A percentile compares a stretch with the other conserved stretches of the same genome.
Conservation (phyloP, 1,140 invertebrate species). For the Muscidifurax raptorellus region DNA sequence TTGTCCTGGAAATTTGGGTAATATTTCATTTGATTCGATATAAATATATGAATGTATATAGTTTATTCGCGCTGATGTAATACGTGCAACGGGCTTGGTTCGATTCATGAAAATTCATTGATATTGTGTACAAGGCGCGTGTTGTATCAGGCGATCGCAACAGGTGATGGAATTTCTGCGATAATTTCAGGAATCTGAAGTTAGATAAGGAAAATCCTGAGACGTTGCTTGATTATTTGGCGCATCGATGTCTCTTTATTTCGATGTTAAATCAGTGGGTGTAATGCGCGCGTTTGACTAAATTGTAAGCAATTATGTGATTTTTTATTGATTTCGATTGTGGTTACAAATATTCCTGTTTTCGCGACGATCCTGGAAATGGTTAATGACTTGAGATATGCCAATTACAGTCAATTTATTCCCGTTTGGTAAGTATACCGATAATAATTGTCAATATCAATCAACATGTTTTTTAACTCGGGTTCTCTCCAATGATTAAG, state of each 20-base stretch:
- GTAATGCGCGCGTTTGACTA: neutral
- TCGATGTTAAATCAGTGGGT: neutral
- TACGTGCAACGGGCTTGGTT: neutral
- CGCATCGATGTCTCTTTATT: too few species aligned
- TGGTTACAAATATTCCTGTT: neutral
- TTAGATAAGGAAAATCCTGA: neutral
- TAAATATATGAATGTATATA: too few species aligned
- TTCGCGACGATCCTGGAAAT: constrained; percentile 41
- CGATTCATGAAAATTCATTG: neutral
- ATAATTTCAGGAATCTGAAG: constrained; percentile 30
- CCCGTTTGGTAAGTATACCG: constrained; percentile 59
- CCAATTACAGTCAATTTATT: constrained; percentile 57
- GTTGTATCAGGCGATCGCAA: neutral
- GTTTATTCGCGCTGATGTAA: too few species aligned
- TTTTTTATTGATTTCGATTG: neutral
- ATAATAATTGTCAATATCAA: neutral
- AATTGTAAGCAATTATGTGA: neutral
- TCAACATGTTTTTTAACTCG: too few species aligned
- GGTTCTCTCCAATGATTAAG: too few species aligned
- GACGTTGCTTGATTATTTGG: neutral
- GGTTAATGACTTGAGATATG: constrained; percentile 60
- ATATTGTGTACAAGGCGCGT: neutral
- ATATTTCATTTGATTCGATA: neutral
- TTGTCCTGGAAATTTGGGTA: neutral
- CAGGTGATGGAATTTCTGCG: constrained; percentile 28